Percentiles rank a stretch among this genome's conserved stretches.
phyloP scores from a whole-genome alignment of 2,113 vertebrate species.

The Lanius ludovicianus region DNA sequence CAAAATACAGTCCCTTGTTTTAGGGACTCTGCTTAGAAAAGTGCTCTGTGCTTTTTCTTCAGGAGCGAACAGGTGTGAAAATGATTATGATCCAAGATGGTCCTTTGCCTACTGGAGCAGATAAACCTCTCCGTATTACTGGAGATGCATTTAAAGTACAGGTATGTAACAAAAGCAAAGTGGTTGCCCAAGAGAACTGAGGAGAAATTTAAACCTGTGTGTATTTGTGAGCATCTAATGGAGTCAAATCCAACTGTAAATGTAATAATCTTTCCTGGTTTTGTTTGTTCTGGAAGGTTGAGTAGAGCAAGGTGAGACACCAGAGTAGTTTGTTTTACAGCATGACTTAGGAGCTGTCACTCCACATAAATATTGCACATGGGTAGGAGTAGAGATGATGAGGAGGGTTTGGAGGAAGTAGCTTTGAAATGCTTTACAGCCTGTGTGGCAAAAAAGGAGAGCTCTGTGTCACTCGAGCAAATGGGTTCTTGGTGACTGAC shows the following conservation, averaged over 20 bases:
- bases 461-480: not conserved
- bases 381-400: not conserved
- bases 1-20: not conserved
- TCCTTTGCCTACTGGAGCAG: constrained; percentile 93
- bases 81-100: constrained; percentile 99
- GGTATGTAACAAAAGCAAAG: constrained; percentile 72
- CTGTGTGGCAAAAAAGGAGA: not conserved
- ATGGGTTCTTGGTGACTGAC: not conserved
- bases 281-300: not conserved
- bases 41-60: constrained; percentile 44
- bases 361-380: not conserved
- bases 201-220: not conserved
- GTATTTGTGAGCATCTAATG: not conserved
- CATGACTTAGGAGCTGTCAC: not conserved
- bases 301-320: not conserved
- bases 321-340: not conserved
- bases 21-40: constrained; percentile 31
- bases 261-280: not conserved
- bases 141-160: constrained; percentile 98
- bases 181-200: not conserved
- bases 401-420: not conserved
- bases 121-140: constrained; percentile 97
- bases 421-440: not conserved
- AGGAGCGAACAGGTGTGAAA: constrained; percentile 98
- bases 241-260: not conserved